Evolutionary conservation across 2,797 vertebrate genomes (phyloP), one percentile per base, ranked within the genome.

Genomic region (Aeoliscus strigatus): DNA sequence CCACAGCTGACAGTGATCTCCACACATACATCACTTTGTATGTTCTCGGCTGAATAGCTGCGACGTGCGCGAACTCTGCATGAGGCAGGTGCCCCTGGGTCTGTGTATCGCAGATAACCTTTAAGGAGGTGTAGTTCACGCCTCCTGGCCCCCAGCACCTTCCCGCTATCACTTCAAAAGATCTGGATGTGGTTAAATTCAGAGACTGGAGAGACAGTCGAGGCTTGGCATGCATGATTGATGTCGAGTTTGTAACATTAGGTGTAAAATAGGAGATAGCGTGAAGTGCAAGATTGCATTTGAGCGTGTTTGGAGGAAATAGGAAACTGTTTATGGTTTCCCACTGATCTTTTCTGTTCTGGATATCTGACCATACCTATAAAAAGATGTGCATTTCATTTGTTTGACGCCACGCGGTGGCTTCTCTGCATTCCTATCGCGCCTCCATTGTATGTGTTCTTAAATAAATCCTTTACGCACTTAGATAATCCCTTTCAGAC

Each of bases 101-200:
- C 81, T 86, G 83, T 84, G 83, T 82, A 79, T 74, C 71, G 44
- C 74, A 80, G 84, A 86, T 85, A 87, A 85, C 84, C 81, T 87
- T 85, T 86, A 70, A 68, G 73, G 72, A 78, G 79, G 77, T 77
- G 81, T 58, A 66, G 81, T 83, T 81, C 77, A 81, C 70, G 66
- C 76, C 77, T 83, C 74, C 74, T 55, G 48, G 68, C 73, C 72
- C 75, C 55, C 56, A 12, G 39, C 68, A 60, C 73, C 70, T 63
- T 66, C 53, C 42, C 45, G 38, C 77, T 79, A 87, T 86, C 84
- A 63, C 65, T 64, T 70, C 73, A 73, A 66, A 77, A 54, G 71
- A 86, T 86, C 82, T 65, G 70, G 71, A 79, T 71, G 73, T 66
- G 77, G 79, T 82, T 76, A 70, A 73, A 84, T 81, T 77, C 79